Conservation (phyloP, 2,797 vertebrate genomes). For the Esox lucius region DNA sequence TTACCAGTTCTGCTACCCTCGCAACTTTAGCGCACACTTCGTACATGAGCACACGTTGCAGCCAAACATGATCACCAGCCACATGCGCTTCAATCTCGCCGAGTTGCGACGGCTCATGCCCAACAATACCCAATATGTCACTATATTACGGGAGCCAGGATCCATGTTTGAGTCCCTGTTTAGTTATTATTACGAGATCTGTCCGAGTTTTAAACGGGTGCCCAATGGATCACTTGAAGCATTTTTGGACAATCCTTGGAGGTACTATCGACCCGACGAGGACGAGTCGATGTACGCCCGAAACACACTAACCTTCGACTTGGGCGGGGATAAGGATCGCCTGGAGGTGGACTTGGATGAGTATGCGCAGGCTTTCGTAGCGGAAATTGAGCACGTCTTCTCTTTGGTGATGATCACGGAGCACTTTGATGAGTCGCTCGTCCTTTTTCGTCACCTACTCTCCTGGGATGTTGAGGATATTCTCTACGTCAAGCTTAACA, state of each 20-base stretch:
- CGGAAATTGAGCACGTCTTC: constrained; percentile 78
- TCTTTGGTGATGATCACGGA: constrained; percentile 87
- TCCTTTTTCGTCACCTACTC: constrained; percentile 82
- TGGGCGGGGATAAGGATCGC: constrained; percentile 82
- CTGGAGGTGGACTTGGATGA: constrained; percentile 47
- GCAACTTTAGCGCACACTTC: constrained; percentile 76
- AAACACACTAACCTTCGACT: constrained; percentile 83
- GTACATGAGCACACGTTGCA: constrained; percentile 82
- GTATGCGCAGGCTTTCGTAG: constrained; percentile 73
- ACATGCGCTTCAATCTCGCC: constrained; percentile 79
- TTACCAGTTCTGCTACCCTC: constrained; percentile 89
- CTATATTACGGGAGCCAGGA: constrained; percentile 85
- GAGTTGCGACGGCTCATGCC: constrained; percentile 82
- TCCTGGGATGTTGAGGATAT: constrained; percentile 86
- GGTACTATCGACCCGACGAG: constrained; percentile 79
- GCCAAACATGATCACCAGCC: constrained; percentile 79
- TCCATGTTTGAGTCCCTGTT: constrained; percentile 90
- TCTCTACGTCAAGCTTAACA: constrained; percentile 84
- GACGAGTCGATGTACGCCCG: constrained; percentile 81
- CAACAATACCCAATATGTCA: constrained; percentile 78
- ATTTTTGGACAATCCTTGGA: constrained; percentile 76
- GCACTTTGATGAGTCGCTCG: constrained; percentile 86
- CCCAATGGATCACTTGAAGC: constrained; percentile 84
- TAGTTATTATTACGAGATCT: constrained; percentile 84
- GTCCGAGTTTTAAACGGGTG: constrained; percentile 80